Conservation (phyloP, 2,888 invertebrate species). For the Onthophagus sagittarius region DNA sequence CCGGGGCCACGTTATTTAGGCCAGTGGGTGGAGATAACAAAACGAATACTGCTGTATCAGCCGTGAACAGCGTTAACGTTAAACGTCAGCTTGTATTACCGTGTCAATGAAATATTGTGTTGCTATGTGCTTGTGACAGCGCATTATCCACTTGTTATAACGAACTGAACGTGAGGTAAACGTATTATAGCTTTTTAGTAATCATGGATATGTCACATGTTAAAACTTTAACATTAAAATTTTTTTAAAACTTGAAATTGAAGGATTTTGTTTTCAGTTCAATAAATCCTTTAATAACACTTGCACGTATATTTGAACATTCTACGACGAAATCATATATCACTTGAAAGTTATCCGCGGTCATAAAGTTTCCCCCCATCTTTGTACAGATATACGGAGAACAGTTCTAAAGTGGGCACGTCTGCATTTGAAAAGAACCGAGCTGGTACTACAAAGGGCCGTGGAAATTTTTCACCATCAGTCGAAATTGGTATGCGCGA, state of each 20-base stretch:
- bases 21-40: background rate
- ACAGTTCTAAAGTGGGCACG: background rate
- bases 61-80: background rate
- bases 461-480: background rate
- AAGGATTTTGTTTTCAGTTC: too few relatives aligned
- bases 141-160: background rate
- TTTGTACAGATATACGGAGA: background rate
- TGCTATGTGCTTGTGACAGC: background rate
- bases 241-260: too few relatives aligned
- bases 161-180: background rate
- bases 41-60: background rate
- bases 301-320: background rate
- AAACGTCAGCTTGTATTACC: background rate
- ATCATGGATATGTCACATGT: background rate
- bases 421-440: background rate
- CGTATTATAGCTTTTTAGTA: background rate
- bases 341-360: background rate
- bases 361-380: background rate
- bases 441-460: background rate
- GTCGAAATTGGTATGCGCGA: background rate
- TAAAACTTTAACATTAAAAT: too few relatives aligned
- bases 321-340: background rate
- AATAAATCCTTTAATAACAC: background rate
- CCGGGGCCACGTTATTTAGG: background rate
- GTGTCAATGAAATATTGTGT: background rate